Evolutionary conservation across 2,888 invertebrate genomes (phyloP).

Genomic region (Microctonus brassicae): DNA sequence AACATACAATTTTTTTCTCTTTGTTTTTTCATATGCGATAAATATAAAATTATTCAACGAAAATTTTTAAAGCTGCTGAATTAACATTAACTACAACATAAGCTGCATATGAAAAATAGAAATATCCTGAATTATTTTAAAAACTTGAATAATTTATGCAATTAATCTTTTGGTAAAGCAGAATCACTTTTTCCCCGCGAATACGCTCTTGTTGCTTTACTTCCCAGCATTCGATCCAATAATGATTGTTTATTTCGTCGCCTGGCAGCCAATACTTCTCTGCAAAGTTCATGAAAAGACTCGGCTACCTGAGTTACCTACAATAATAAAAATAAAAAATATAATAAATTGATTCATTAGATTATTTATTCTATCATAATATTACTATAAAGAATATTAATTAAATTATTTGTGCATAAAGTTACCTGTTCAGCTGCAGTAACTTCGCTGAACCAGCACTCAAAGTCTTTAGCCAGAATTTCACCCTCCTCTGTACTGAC

Average conservation of each 20-base stretch:
- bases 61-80: neutral
- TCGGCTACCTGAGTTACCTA: conserved; percentile 84
- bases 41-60: neutral
- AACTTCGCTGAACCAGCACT: conserved; percentile 89
- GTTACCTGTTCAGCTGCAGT: conserved; percentile 86
- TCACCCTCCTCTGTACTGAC: conserved; percentile 91
- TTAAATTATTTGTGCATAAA: conserved; percentile 12
- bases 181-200: conserved; percentile 91
- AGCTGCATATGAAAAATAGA: neutral
- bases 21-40: neutral
- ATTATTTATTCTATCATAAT: no score
- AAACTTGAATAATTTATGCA: neutral
- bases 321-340: conserved; percentile 11
- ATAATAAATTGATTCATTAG: neutral
- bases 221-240: conserved; percentile 81
- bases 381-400: neutral
- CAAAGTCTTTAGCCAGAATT: conserved; percentile 88
- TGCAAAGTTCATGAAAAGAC: conserved; percentile 87
- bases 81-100: neutral
- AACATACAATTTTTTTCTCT: neutral
- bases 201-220: conserved; percentile 80
- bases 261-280: conserved; percentile 83
- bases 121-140: neutral
- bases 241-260: conserved; percentile 88
- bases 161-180: conserved; percentile 82